A percentile compares a stretch with the other conserved stretches of the same genome.
Evolutionary conservation across 2,888 invertebrate species (phyloP).

Genomic region (Cryptocheilus praepositus): DNA sequence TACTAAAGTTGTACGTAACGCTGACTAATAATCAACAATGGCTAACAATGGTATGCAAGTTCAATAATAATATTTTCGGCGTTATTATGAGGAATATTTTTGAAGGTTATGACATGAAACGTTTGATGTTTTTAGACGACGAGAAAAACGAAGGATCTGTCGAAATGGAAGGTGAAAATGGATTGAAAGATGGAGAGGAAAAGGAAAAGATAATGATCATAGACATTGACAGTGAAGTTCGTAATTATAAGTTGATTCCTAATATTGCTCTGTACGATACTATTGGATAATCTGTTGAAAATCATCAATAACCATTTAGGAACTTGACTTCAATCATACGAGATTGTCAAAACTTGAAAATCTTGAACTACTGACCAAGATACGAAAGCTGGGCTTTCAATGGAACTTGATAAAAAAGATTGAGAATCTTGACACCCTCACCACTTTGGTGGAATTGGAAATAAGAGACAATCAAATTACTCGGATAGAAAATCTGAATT

Average conservation of each 20-base stretch:
- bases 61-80: not conserved
- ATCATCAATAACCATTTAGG: conserved; percentile 65
- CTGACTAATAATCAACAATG: conserved; percentile 29
- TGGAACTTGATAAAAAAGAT: conserved; percentile 98
- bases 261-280: too few relatives aligned
- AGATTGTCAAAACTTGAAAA: conserved; percentile 90
- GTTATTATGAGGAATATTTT: not conserved
- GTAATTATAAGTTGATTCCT: conserved; percentile 27
- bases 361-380: conserved; percentile 84
- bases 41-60: conserved; percentile 46
- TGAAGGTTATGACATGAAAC: conserved; percentile 14
- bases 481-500: conserved; percentile 91
- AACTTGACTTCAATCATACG: conserved; percentile 93
- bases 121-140: conserved; percentile 48
- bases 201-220: conserved; percentile 81
- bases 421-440: conserved; percentile 88
- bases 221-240: conserved; percentile 79
- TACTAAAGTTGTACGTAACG: too few relatives aligned
- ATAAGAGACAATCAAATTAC: conserved; percentile 98
- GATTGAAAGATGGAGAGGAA: conserved; percentile 63
- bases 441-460: conserved; percentile 90
- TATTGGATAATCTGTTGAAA: not conserved
- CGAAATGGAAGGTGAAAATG: conserved; percentile 59
- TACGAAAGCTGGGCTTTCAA: conserved; percentile 89
- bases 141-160: conserved; percentile 61